phyloP scores from a whole-genome alignment of 2,113 vertebrate species.

The human region GRCh38 chr18:62451501-62452000 shows the following conservation, averaged over 20 bases:
- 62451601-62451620: neutral
- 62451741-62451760: neutral
- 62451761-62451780: neutral
- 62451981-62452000: too few relatives aligned
- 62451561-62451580: neutral
- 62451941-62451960: too few relatives aligned
- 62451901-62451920: too few relatives aligned
- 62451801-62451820: neutral
- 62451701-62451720: neutral
- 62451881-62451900: too few relatives aligned
- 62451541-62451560: neutral
- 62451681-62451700: neutral
- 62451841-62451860: neutral
- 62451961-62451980: too few relatives aligned
- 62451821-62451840: neutral
- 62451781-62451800: neutral
- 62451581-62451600: neutral
- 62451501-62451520: neutral
- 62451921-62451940: too few relatives aligned
- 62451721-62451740: neutral
- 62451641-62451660: neutral
- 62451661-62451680: neutral
- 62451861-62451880: too few relatives aligned
- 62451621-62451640: neutral
- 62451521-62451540: neutral